Evolutionary conservation across 2,888 invertebrate species (phyloP).

Genomic region (Oxycera nigricornis): DNA sequence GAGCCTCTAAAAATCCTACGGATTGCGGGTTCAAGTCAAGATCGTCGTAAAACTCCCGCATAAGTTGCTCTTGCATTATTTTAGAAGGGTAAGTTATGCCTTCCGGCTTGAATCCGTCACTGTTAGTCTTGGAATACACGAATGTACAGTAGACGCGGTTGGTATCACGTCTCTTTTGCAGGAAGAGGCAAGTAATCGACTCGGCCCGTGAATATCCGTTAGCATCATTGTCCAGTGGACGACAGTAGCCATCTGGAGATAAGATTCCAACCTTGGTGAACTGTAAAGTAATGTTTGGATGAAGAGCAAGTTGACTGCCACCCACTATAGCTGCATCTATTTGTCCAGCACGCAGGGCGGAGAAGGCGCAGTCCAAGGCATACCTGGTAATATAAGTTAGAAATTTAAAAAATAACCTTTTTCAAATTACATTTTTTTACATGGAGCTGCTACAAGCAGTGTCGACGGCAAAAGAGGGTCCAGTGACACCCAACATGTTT

Average conservation of each 20-base stretch:
- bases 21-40: conserved; percentile 73
- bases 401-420: no score
- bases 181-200: conserved; percentile 71
- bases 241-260: conserved; percentile 85
- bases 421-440: no score
- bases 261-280: conserved; percentile 83
- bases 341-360: conserved; percentile 77
- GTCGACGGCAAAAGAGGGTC: conserved; percentile 88
- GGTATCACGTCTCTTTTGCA: conserved; percentile 76
- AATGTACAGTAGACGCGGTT: conserved; percentile 73
- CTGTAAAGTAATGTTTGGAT: conserved; percentile 88
- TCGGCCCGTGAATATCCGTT: conserved; percentile 87
- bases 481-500: conserved; percentile 84
- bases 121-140: conserved; percentile 80
- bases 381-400: no score
- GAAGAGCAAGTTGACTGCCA: conserved; percentile 83
- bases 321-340: conserved; percentile 92
- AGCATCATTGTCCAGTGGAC: conserved; percentile 86
- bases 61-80: conserved; percentile 67
- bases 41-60: conserved; percentile 72
- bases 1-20: conserved; percentile 85
- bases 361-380: conserved; percentile 83
- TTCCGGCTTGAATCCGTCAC: conserved; percentile 78
- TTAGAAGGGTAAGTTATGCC: conserved; percentile 75
- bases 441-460: conserved; percentile 96